Evolutionary conservation across 1,140 invertebrate species (phyloP).

Genomic region (Orius insidiosus): DNA sequence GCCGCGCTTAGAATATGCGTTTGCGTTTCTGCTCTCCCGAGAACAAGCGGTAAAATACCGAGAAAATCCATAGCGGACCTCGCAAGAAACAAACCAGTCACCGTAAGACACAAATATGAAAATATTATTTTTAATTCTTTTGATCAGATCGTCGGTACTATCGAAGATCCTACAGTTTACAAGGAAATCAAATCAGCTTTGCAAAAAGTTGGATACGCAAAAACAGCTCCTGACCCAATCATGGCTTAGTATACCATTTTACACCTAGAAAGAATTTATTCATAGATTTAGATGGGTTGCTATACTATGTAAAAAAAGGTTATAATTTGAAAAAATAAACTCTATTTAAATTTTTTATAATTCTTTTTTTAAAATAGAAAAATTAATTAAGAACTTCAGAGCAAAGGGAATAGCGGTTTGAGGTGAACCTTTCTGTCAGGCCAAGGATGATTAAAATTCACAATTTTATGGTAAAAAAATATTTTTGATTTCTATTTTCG

Average conservation of each 20-base stretch:
- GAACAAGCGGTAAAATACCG: conserved; percentile 64
- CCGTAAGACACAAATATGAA: conserved; percentile 41
- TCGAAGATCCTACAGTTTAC: conserved; percentile 74
- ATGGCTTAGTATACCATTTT: background rate
- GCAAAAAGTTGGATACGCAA: conserved; percentile 56
- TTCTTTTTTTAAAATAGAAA: too few relatives aligned
- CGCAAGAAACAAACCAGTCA: conserved; percentile 55
- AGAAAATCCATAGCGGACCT: conserved; percentile 70
- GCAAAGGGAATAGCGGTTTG: too few relatives aligned
- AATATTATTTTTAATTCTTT: conserved; percentile 12
- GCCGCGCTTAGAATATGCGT: conserved; percentile 65
- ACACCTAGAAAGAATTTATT: too few relatives aligned
- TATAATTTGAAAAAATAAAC: too few relatives aligned
- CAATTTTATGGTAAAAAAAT: too few relatives aligned
- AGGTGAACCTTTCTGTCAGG: too few relatives aligned
- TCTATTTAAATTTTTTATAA: too few relatives aligned
- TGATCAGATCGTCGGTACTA: conserved; percentile 60
- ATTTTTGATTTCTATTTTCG: too few relatives aligned
- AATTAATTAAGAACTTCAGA: too few relatives aligned
- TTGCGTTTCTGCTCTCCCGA: conserved; percentile 57
- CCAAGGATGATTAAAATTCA: too few relatives aligned
- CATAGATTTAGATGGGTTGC: too few relatives aligned
- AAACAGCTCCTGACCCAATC: conserved; percentile 46
- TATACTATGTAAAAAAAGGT: too few relatives aligned
- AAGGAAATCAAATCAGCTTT: conserved; percentile 51